Base-by-base conservation (phyloP, 92 coral and sea anemone genomes). In the Diadumene lineata region DNA sequence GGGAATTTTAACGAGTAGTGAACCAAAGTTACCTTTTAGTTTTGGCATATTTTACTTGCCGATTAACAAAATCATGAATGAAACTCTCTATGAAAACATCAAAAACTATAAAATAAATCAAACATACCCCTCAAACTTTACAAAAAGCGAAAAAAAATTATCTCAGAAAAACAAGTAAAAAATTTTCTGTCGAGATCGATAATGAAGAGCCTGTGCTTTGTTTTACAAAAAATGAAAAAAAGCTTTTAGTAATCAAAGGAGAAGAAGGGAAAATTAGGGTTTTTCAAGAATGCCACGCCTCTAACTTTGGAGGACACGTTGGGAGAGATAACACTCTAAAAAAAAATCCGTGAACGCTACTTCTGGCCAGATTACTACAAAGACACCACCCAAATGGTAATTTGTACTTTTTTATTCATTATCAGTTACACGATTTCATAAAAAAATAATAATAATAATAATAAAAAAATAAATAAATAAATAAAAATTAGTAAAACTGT, bases 321-420 rank as follows among this genome's bases (percentile, higher is more conserved):
- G 78, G 88, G 17, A 70, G 83, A 31, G 88, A 77, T 33, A 83
- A 77, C 26, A 83, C 83, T 0, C 22, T 60, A n/a, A 9, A 48
- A 34, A 10, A 83, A 77, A 31, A 82, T 82, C 0, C 15, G 66
- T 7, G 13, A 28, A 33, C 64, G 73, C 0, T 76, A 82, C 69
- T 82, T 23, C 75, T 82, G 87, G 82, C 87, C 87, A 1, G 78
- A 82, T 1, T 82, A 57, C 53, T 82, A 76, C 65, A 76, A 76
- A 43, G 77, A 82, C 17, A 66, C 87, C 19, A 71, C 76, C 43
- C 60, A 43, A 56, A 82, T 82, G 82, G 77, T 56, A 66, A 43
- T 58, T 29, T 15, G 51, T 44, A 16, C 15, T 26, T n/a, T 13
- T 25, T 23, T 16, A 4, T 1, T 1, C 21, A 23, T 61, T 2